Conservation (phyloP, 2,797 vertebrate genomes). For the Emys orbicularis region DNA sequence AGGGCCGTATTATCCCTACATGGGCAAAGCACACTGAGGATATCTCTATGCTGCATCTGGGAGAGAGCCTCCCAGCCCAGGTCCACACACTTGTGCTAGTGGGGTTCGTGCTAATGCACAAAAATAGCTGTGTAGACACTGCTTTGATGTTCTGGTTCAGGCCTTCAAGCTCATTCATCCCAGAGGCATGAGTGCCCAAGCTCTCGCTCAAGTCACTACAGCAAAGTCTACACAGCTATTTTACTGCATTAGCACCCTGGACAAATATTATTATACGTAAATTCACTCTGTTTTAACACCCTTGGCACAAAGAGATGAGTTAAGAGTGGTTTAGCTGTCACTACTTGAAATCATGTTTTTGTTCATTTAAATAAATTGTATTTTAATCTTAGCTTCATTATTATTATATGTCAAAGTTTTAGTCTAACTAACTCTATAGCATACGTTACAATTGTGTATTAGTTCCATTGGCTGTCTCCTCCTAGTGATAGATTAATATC, state of each 20-base stretch:
- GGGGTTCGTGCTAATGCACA: background rate
- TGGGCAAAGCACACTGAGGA: background rate
- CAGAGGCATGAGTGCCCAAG: background rate
- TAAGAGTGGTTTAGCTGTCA: rapidly evolving
- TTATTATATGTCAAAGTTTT: background rate
- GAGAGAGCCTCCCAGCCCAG: background rate
- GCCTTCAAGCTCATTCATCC: background rate
- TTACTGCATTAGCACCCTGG: background rate
- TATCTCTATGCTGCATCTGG: no score
- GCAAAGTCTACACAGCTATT: background rate
- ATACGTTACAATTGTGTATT: background rate
- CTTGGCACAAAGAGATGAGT: background rate
- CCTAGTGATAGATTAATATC: background rate
- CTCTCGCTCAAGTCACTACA: background rate
- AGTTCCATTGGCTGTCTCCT: background rate
- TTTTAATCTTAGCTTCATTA: background rate
- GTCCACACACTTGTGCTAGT: no score
- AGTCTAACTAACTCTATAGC: background rate
- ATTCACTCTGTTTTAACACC: background rate
- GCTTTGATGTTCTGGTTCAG: background rate
- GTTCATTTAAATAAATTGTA: background rate
- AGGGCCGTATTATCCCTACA: background rate
- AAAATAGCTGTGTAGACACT: background rate
- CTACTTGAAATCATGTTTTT: background rate
- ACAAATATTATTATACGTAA: background rate